A percentile compares a stretch with the other conserved stretches of the same genome.
These are phyloP conservation scores for Drosophila meridionalis DNA, from an alignment of 2,888 invertebrate genomes.

Conservation along the genomic window DNA sequence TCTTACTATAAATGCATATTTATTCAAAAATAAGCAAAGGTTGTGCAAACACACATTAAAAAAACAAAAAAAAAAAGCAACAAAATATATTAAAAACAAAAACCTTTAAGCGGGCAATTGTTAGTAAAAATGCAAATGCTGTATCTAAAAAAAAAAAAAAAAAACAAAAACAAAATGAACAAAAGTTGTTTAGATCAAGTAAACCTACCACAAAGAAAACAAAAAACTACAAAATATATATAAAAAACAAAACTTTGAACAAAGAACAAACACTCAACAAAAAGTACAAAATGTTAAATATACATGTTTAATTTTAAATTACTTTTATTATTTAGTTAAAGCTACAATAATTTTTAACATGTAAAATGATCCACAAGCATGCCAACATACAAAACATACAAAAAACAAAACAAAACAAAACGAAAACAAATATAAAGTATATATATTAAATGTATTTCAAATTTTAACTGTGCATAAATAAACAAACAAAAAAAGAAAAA, in stretches of 20 bases:
- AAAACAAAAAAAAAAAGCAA: conserved; percentile 60
- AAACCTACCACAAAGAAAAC: conserved; percentile 56
- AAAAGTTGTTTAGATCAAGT: conserved; percentile 52
- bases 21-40: conserved; percentile 80
- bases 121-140: conserved; percentile 56
- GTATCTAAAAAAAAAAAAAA: conserved; percentile 28
- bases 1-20: conserved; percentile 81
- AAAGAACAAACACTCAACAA: conserved; percentile 77
- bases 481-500: conserved; percentile 4
- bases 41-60: conserved; percentile 79
- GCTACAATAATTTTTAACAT: conserved; percentile 68
- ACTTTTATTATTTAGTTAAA: conserved; percentile 73
- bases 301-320: conserved; percentile 78
- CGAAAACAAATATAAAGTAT: conserved; percentile 25
- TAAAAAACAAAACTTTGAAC: conserved; percentile 46
- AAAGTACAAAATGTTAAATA: conserved; percentile 82
- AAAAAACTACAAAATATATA: conserved; percentile 22
- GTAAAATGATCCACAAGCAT: conserved; percentile 51
- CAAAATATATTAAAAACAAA: conserved; percentile 66
- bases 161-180: conserved; percentile 18
- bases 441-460: conserved; percentile 49
- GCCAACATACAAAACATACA: conserved; percentile 46
- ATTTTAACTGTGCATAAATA: conserved; percentile 54
- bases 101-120: conserved; percentile 63
- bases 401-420: conserved; percentile 18